A percentile compares a stretch with the other conserved stretches of the same genome.
phyloP scores from a whole-genome alignment of 2,888 invertebrate genomes.

The Mesorhabditis belari region DNA sequence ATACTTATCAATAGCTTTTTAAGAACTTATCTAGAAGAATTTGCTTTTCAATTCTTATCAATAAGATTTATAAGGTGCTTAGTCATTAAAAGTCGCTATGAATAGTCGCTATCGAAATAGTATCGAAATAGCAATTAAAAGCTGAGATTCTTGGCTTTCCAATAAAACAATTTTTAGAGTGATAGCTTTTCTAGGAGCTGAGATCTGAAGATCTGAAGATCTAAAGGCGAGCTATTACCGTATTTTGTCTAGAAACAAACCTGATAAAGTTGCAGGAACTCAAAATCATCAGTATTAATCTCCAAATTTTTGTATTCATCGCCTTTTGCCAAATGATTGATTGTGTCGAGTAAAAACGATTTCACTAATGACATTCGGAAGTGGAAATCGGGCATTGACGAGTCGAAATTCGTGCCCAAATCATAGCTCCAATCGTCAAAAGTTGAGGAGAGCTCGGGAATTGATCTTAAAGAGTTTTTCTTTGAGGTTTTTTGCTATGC shows the following conservation, averaged over 20 bases:
- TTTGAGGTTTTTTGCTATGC: not conserved
- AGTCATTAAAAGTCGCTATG: too few relatives aligned
- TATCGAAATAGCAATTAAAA: too few relatives aligned
- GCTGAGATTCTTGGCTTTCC: too few relatives aligned
- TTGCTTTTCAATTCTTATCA: too few relatives aligned
- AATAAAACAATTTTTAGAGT: too few relatives aligned
- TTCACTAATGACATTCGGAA: not conserved
- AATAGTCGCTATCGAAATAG: too few relatives aligned
- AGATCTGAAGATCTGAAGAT: too few relatives aligned
- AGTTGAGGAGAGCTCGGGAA: not conserved
- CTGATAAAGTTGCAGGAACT: not conserved
- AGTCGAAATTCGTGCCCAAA: not conserved
- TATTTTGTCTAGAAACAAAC: not conserved
- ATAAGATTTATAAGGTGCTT: too few relatives aligned
- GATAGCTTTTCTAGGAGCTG: too few relatives aligned
- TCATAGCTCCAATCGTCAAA: not conserved
- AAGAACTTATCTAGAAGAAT: too few relatives aligned
- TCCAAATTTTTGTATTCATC: not conserved
- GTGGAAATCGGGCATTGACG: not conserved
- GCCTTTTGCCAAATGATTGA: not conserved
- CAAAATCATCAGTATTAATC: not conserved
- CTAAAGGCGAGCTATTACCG: too few relatives aligned
- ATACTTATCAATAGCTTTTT: too few relatives aligned
- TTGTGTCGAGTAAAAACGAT: not conserved
- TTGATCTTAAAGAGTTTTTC: not conserved